These are phyloP conservation scores for Oncorhynchus tshawytscha DNA, from an alignment of 2,113 vertebrate genomes.

Conservation along the genomic window DNA sequence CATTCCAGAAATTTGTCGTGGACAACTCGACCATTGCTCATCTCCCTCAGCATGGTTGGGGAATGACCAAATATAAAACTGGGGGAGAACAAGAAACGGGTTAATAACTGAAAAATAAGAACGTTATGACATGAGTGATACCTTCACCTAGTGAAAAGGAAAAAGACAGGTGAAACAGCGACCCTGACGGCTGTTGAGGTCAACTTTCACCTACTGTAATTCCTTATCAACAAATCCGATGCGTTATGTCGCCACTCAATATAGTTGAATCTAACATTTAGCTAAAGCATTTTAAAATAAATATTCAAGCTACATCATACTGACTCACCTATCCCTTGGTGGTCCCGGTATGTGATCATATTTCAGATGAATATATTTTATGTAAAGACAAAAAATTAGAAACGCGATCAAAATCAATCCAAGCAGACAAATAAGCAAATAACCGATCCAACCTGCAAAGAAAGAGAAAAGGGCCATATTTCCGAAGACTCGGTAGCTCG, in stretches of 20 bases:
- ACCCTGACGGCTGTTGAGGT: background rate
- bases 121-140: too few species aligned
- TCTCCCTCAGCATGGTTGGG: accelerated
- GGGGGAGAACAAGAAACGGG: background rate
- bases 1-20: slow-evolving; percentile 59
- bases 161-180: background rate
- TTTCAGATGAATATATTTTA: slow-evolving; percentile 65
- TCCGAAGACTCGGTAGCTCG: background rate
- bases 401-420: slow-evolving; percentile 12
- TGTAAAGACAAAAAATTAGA: slow-evolving; percentile 66
- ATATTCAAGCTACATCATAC: background rate
- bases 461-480: slow-evolving; percentile 9
- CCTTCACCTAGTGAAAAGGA: too few species aligned
- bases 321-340: slow-evolving; percentile 72
- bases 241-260: background rate
- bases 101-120: background rate
- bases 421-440: slow-evolving; percentile 38
- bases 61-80: slow-evolving; percentile 66
- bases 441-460: background rate
- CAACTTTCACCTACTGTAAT: background rate
- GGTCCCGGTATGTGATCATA: slow-evolving; percentile 79
- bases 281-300: background rate
- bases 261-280: background rate
- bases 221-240: background rate
- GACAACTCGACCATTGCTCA: background rate